phyloP scores from a whole-genome alignment of 2,113 vertebrate genomes.

The Strix uralensis region DNA sequence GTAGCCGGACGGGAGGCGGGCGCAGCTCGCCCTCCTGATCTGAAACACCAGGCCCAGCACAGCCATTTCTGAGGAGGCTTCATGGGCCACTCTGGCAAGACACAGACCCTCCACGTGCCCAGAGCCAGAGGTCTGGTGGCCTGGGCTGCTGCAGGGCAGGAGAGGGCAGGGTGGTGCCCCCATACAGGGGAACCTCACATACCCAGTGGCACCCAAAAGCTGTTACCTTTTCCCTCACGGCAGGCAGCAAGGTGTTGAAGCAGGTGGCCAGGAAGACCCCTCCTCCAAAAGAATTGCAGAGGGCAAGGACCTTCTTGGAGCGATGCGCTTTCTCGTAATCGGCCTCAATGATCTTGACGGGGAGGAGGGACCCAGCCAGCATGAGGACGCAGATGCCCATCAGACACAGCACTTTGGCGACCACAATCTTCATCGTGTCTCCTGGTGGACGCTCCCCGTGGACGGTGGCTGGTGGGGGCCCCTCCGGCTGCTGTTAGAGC shows the following conservation, averaged over 20 bases:
- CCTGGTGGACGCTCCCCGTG: fast-evolving
- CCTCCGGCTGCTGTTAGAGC: fast-evolving
- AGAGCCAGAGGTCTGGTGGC: not conserved
- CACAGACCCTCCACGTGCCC: not conserved
- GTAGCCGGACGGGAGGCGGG: fast-evolving
- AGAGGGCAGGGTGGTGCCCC: not conserved
- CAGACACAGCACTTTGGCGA: constrained; percentile 86
- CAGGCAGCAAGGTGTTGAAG: constrained; percentile 89
- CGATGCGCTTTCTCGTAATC: constrained; percentile 80
- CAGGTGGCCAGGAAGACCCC: constrained; percentile 93
- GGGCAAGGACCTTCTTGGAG: constrained; percentile 75
- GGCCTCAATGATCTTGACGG: constrained; percentile 79
- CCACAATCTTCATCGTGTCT: constrained; percentile 75
- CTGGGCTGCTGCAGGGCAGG: not conserved
- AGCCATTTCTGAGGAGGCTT: not conserved
- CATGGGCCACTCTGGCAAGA: fast-evolving
- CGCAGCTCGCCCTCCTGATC: fast-evolving
- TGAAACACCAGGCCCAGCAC: not conserved
- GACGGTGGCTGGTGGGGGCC: not conserved
- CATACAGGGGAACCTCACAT: fast-evolving
- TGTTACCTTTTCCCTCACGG: constrained; percentile 87
- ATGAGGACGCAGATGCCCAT: constrained; percentile 83
- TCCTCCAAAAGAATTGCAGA: constrained; percentile 88
- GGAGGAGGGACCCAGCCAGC: constrained; percentile 85
- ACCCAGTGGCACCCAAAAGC: not conserved